Conservation (phyloP, 53 echinoderm and acorn worm species). For the Arbacia lixula region DNA sequence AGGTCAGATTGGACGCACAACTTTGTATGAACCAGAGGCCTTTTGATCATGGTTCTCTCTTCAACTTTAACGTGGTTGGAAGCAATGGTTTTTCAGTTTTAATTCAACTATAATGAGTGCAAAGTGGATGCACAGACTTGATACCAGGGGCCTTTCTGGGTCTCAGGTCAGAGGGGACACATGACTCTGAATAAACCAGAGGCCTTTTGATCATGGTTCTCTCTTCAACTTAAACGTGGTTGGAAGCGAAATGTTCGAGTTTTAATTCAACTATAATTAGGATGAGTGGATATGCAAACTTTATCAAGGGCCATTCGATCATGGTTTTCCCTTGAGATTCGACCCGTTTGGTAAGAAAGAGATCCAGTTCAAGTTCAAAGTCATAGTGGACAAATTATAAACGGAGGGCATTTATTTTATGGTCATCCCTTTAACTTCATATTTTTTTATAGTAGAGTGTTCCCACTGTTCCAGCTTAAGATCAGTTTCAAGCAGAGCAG, state of each 20-base stretch:
- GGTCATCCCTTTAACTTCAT: not conserved
- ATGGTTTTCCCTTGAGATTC: not conserved
- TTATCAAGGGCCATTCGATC: not conserved
- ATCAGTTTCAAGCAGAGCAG: not conserved
- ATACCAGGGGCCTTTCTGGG: no score
- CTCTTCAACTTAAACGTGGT: slow-evolving; percentile 96
- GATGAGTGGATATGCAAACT: not conserved
- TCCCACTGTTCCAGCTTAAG: slow-evolving; percentile 1
- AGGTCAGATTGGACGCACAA: no score
- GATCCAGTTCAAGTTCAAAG: not conserved
- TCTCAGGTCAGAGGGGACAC: no score
- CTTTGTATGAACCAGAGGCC: no score
- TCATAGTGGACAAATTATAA: no score
- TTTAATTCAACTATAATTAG: slow-evolving; percentile 42
- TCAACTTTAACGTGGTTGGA: no score
- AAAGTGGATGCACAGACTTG: no score
- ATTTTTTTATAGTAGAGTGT: not conserved
- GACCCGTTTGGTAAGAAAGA: not conserved
- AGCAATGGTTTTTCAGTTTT: no score
- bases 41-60: no score
- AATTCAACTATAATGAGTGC: no score
- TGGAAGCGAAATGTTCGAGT: slow-evolving; percentile 74
- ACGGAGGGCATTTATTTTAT: not conserved
- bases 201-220: no score
- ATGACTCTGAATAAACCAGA: no score